Evolutionary conservation across 64 coral and sea anemone genomes (phyloP).

Genomic region (Actinia equina): DNA sequence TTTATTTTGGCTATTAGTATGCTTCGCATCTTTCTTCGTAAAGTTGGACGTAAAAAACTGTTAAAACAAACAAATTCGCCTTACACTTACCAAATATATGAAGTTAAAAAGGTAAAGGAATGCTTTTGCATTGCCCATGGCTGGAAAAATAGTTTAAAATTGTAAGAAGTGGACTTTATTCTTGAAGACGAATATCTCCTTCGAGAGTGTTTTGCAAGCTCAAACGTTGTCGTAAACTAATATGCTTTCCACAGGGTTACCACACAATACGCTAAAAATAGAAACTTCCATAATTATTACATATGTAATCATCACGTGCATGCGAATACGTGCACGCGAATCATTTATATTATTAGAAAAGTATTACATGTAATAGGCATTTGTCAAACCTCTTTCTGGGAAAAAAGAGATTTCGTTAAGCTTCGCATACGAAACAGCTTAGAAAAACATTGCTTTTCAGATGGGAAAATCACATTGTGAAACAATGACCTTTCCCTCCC

Average conservation of each 20-base stretch:
- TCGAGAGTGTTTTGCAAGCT: neutral
- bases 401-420: neutral
- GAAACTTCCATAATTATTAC: neutral
- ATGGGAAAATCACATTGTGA: no score
- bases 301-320: neutral
- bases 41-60: neutral
- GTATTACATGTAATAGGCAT: neutral
- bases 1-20: neutral
- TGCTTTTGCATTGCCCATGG: slow-evolving; percentile 73
- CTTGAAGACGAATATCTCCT: neutral
- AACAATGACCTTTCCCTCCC: no score
- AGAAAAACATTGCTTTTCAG: no score
- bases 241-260: neutral
- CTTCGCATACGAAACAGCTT: no score
- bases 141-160: neutral
- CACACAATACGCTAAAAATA: neutral
- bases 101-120: slow-evolving; percentile 81
- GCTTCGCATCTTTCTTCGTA: neutral
- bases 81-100: slow-evolving; percentile 76
- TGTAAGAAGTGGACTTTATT: neutral
- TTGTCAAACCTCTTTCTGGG: neutral
- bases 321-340: neutral
- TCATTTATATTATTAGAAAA: neutral
- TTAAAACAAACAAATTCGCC: neutral
- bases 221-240: neutral